These are phyloP conservation scores for Mola mola DNA, from an alignment of 2,113 vertebrate species.

Conservation along the genomic window DNA sequence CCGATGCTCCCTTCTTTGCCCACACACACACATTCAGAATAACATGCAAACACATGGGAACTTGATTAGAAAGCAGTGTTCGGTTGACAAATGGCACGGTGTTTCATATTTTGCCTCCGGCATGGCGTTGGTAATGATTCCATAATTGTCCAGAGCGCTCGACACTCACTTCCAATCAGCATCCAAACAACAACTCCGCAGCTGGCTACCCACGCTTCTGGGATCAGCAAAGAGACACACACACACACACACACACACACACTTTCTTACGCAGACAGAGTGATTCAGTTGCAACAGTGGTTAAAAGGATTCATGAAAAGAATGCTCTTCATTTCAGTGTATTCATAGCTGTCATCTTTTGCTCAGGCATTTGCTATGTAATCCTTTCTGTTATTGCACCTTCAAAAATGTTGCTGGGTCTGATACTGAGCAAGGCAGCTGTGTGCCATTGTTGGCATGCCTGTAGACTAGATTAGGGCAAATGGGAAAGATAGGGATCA, in stretches of 20 bases:
- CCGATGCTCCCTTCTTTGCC: slow-evolving; percentile 38
- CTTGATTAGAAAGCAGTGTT: slow-evolving; percentile 75
- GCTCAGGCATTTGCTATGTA: slow-evolving; percentile 46
- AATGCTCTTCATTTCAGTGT: slow-evolving; percentile 37
- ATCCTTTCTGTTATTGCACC: slow-evolving; percentile 61
- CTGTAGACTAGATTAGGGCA: slow-evolving; percentile 25
- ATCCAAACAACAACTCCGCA: slow-evolving; percentile 61
- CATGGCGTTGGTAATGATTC: slow-evolving; percentile 75
- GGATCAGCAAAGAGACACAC: slow-evolving; percentile 37
- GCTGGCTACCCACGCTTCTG: slow-evolving; percentile 67
- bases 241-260: slow-evolving; percentile 15
- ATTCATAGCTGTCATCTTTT: slow-evolving; percentile 41
- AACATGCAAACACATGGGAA: slow-evolving; percentile 61
- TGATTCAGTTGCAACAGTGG: slow-evolving; percentile 40
- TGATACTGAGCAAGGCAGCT: slow-evolving; percentile 51
- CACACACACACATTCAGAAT: slow-evolving; percentile 20
- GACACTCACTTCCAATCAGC: slow-evolving; percentile 79
- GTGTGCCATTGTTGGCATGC: slow-evolving; percentile 50
- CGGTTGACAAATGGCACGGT: slow-evolving; percentile 75
- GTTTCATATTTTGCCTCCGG: slow-evolving; percentile 78
- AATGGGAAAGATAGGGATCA: slow-evolving; percentile 29
- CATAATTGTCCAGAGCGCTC: slow-evolving; percentile 77
- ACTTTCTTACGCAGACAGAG: slow-evolving; percentile 17
- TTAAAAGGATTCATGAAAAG: slow-evolving; percentile 51
- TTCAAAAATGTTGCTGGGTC: slow-evolving; percentile 49